These are phyloP conservation scores for Macquaria ambigua DNA, from an alignment of 2,113 vertebrate species.

Conservation along the genomic window DNA sequence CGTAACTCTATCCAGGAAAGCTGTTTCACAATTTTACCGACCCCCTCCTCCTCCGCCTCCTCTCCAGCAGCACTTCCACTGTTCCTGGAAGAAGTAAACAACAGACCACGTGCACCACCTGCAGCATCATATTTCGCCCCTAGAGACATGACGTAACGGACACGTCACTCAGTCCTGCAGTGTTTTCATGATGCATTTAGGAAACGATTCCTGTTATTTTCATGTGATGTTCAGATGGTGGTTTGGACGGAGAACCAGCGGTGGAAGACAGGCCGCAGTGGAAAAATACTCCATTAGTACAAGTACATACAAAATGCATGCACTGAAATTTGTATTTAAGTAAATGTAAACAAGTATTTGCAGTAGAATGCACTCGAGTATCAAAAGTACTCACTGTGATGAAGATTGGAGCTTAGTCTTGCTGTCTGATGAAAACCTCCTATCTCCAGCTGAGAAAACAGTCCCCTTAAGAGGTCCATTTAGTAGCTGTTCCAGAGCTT, in stretches of 20 bases:
- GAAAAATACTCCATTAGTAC: background rate
- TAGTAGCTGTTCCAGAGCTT: background rate
- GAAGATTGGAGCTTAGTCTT: background rate
- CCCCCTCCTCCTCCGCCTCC: background rate
- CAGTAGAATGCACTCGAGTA: background rate
- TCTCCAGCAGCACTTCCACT: conserved; percentile 21
- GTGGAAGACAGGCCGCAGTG: background rate
- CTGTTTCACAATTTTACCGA: conserved; percentile 66
- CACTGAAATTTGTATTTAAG: background rate
- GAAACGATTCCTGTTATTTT: conserved; percentile 7
- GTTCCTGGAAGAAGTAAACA: conserved; percentile 84
- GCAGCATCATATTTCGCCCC: conserved; percentile 66
- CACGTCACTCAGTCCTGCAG: conserved; percentile 28
- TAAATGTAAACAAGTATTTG: background rate
- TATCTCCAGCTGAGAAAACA: background rate
- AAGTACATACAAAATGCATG: background rate
- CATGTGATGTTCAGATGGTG: conserved; percentile 9
- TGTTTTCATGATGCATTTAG: conserved; percentile 9
- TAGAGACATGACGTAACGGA: conserved; percentile 46
- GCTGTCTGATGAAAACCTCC: background rate
- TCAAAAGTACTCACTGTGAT: background rate
- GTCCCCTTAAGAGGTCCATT: background rate
- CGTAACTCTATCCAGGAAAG: conserved; percentile 62
- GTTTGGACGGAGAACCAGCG: background rate
- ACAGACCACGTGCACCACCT: conserved; percentile 78